These are phyloP conservation scores for Suricata suricatta DNA, from an alignment of 2,113 vertebrate species.

Conservation along the genomic window DNA sequence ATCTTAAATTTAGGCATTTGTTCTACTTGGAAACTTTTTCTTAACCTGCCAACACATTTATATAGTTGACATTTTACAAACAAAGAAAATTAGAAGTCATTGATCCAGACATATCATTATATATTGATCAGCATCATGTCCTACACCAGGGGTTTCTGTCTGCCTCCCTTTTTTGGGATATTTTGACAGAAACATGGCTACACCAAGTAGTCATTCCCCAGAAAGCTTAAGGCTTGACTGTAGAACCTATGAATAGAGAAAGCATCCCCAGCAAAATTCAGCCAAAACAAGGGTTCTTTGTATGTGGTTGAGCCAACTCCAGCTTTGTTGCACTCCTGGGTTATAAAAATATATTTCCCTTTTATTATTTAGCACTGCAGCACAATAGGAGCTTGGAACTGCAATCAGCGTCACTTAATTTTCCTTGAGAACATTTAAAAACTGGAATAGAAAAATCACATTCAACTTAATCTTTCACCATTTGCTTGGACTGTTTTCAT, in stretches of 20 bases:
- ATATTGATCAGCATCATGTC: constrained; percentile 18
- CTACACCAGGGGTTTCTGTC: neutral
- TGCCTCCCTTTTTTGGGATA: neutral
- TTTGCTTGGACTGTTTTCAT: constrained; percentile 52
- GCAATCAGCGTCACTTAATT: constrained; percentile 58
- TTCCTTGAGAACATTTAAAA: constrained; percentile 66
- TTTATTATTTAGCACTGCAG: constrained; percentile 66
- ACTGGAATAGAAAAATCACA: constrained; percentile 55
- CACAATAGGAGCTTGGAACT: constrained; percentile 36
- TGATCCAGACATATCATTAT: constrained; percentile 39
- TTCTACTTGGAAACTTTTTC: constrained; percentile 27
- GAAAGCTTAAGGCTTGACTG: neutral
- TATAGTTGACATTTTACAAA: constrained; percentile 60
- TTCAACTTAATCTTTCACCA: constrained; percentile 56
- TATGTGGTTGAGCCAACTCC: neutral
- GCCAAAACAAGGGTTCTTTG: constrained; percentile 13
- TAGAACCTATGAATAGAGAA: constrained; percentile 56
- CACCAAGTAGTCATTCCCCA: neutral
- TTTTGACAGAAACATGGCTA: constrained; percentile 43
- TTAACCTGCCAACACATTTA: constrained; percentile 40
- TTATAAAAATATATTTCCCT: constrained; percentile 58
- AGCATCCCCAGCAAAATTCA: constrained; percentile 45
- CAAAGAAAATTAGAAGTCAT: constrained; percentile 63
- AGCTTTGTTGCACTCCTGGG: neutral
- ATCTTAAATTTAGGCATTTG: constrained; percentile 12